Percentiles rank a stretch among this genome's conserved stretches.
Conservation (phyloP, 1,140 invertebrate genomes). For the Eulimnadia texana region DNA sequence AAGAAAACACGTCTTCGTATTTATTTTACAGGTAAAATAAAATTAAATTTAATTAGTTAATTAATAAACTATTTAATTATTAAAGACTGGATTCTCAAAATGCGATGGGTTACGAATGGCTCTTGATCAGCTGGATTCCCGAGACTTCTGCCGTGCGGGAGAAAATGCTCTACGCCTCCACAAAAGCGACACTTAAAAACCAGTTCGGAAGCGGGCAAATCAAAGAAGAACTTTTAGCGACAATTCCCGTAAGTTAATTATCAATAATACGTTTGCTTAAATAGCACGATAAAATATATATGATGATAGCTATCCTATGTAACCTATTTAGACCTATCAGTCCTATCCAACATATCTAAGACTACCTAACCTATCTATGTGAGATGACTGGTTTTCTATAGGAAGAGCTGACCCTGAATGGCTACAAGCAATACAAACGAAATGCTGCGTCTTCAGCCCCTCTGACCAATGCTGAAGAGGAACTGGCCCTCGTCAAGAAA, state of each 20-base stretch:
- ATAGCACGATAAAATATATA: background rate
- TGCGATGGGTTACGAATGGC: slow-evolving; percentile 71
- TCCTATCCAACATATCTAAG: background rate
- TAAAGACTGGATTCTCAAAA: slow-evolving; percentile 59
- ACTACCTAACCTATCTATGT: background rate
- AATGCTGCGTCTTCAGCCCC: slow-evolving; percentile 68
- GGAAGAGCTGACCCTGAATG: slow-evolving; percentile 64
- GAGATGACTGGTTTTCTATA: slow-evolving; percentile 32
- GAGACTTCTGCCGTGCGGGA: slow-evolving; percentile 76
- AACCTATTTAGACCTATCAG: background rate
- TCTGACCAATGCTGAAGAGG: slow-evolving; percentile 75
- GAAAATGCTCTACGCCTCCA: slow-evolving; percentile 98
- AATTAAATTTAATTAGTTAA: background rate
- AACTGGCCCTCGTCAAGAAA: slow-evolving; percentile 62
- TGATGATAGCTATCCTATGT: background rate
- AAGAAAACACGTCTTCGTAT: slow-evolving; percentile 83
- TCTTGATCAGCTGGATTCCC: slow-evolving; percentile 88
- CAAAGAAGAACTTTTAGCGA: slow-evolving; percentile 82
- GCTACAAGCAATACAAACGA: slow-evolving; percentile 63
- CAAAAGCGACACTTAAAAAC: slow-evolving; percentile 90
- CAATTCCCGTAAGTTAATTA: slow-evolving; percentile 41
- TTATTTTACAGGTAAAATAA: slow-evolving; percentile 56
- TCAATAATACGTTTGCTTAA: background rate
- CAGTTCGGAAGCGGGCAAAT: slow-evolving; percentile 86
- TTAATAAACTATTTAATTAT: slow-evolving; percentile 9